These are phyloP conservation scores for Tribolium freemani DNA, from an alignment of 2,888 invertebrate genomes.

Conservation along the genomic window DNA sequence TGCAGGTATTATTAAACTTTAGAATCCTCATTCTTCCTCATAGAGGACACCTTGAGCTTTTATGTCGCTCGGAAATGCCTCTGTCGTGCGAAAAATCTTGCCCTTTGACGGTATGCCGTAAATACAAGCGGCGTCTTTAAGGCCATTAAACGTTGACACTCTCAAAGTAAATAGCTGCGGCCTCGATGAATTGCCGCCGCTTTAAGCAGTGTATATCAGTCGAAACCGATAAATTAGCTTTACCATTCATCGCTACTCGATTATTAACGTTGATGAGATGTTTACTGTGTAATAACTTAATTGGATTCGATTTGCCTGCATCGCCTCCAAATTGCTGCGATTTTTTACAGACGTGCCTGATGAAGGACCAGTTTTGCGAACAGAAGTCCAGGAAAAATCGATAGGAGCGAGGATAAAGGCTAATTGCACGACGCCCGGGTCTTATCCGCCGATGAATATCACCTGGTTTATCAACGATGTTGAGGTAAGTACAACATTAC, in stretches of 20 bases:
- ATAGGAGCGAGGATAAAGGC: conserved; percentile 70
- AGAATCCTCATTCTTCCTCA: conserved; percentile 9
- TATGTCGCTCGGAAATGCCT: conserved; percentile 1
- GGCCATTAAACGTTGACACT: conserved; percentile 28
- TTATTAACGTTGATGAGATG: conserved; percentile 52
- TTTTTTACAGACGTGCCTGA: conserved; percentile 69
- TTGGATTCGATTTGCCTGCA: conserved; percentile 12
- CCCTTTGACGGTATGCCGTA: conserved; percentile 7
- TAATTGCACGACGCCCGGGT: conserved; percentile 72
- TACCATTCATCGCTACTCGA: conserved; percentile 47
- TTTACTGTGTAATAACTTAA: conserved; percentile 49
- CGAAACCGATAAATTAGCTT: conserved; percentile 50
- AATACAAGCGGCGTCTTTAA: conserved; percentile 22
- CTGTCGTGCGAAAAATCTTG: neutral
- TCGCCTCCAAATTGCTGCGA: neutral
- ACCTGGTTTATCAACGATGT: conserved; percentile 72
- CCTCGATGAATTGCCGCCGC: conserved; percentile 27
- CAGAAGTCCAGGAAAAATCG: conserved; percentile 70
- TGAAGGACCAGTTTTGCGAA: conserved; percentile 70
- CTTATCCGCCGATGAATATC: conserved; percentile 71
- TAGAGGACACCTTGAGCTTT: conserved; percentile 5
- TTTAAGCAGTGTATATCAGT: conserved; percentile 43
- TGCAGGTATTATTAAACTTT: conserved; percentile 62
- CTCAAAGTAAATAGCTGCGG: conserved; percentile 36
- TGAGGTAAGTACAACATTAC: conserved; percentile 65